Base-by-base conservation (phyloP, 37 sponge, comb jelly and placozoan genomes). In the Eunapius fragilis region DNA sequence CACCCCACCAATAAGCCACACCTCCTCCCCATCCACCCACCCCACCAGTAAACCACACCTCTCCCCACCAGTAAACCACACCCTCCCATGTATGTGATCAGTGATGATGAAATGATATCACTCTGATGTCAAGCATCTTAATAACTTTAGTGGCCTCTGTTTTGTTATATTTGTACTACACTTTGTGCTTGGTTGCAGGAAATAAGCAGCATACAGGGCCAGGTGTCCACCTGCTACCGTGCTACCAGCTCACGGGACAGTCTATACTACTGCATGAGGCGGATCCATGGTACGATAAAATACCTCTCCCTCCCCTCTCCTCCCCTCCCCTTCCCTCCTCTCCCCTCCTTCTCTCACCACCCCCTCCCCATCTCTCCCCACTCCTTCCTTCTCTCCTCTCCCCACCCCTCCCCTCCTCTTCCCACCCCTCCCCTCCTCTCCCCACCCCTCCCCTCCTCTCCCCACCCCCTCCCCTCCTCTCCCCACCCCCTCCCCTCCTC, bases 161-260 rank as follows among this genome's bases (percentile, higher is more conserved):
- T 12, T 4, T 41, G 41, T 41, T 6, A 41, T 3, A 41, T 41
- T 41, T 58, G 58, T 58, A 17, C n/a, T n/a, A n/a, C n/a, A n/a
- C n/a, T n/a, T n/a, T 58, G 58, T 58, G 58, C 14, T 58, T 58
- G 31, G 30, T n/a, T n/a, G 0, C 79, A 80, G 82, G 69, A 92
- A 47, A 24, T 30, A 0, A 79, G 76, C n/a, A 70, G 93, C n/a
- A 72, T 68, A 36, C 92, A 92, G 79, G 94, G 89, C 17, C 95
- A 86, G 32, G 41, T 78, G 34, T 85, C 89, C 38, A 94, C 93
- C 32, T 94, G 94, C 88, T 94, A 91, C 85, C 45, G 90, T 41
- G 92, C 92, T 30, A 33, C 82, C 48, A 84, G 49, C 34, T 74
- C 82, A 2, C 76, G 84, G 38, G 87, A 93, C 36, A 86, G 91